Base-by-base conservation (phyloP, 1,140 invertebrate species). In the Neotoxoptera formosana region DNA sequence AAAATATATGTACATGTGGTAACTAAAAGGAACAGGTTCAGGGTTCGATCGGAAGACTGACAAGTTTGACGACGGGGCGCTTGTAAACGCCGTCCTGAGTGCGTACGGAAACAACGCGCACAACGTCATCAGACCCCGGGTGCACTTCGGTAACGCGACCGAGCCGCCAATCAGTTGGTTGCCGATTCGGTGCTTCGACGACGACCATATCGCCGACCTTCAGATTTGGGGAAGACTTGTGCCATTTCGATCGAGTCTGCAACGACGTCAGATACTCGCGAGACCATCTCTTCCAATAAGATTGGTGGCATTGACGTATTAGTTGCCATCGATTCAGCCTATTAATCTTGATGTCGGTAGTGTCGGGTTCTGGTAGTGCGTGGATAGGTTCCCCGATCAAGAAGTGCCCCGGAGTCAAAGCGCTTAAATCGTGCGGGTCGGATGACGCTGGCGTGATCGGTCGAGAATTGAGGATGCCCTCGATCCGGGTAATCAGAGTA, bases 381-480 rank as follows among this genome's bases (percentile, higher is more conserved):
- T n/a, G n/a, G n/a, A n/a, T n/a, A n/a, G n/a, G n/a, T n/a, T n/a
- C n/a, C n/a, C 94, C 94, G n/a, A 95, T 94, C 0, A 95, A 94
- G 60, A 95, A 95, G 76, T 95, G 94, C n/a, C 94, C 94, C 67
- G 95, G 95, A 20, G 95, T 95, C 2, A 95, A 93, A 48, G 94
- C 93, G 23, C 86, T 90, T 0, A 95, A 93, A 88, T 95, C 95
- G 60, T 94, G 30, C 17, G 81, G 67, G n/a, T 76, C 84, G 17
- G 41, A 36, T n/a, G 92, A 93, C 0, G 30, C 20, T 94, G 88
- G 94, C 48, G 94, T 95, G 36, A 95, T 45, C 8, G 95, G 95
- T 21, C 95, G 90, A 14, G 94, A 95, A 93, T 95, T 95, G 34
- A 95, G 90, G 81, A 94, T 94, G 7, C 94, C 95, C 94, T 95